Conservation (phyloP, 2,888 invertebrate genomes). For the Prosapia bicincta region DNA sequence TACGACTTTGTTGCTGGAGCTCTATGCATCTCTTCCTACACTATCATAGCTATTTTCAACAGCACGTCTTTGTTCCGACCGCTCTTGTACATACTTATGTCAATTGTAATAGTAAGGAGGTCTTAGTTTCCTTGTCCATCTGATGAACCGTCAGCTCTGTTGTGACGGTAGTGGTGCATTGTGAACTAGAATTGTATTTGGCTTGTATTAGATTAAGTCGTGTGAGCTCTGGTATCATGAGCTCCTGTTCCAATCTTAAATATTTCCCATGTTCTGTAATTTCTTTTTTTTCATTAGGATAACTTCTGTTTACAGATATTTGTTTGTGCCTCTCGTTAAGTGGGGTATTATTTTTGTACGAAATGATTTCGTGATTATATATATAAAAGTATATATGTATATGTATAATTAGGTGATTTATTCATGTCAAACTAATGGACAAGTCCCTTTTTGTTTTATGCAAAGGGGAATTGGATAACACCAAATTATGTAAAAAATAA, state of each 20-base stretch:
- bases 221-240: not conserved
- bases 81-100: not conserved
- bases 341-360: not conserved
- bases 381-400: not conserved
- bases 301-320: not conserved
- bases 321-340: not conserved
- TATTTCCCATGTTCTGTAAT: not conserved
- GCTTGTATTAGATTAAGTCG: not conserved
- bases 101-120: constrained; percentile 2
- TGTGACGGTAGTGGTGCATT: not conserved
- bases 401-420: not conserved
- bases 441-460: not conserved
- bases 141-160: not conserved
- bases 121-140: not conserved
- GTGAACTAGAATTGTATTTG: not conserved
- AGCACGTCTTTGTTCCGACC: constrained; percentile 2
- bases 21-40: constrained; percentile 9
- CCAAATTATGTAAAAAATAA: not conserved
- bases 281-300: not conserved
- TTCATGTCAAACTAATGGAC: not conserved
- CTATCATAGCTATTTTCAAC: not conserved
- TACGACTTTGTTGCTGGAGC: constrained; percentile 2
- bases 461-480: not conserved
- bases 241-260: not conserved
- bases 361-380: not conserved